Conservation (phyloP, 2,888 invertebrate genomes). For the Mechanitis messenoides region DNA sequence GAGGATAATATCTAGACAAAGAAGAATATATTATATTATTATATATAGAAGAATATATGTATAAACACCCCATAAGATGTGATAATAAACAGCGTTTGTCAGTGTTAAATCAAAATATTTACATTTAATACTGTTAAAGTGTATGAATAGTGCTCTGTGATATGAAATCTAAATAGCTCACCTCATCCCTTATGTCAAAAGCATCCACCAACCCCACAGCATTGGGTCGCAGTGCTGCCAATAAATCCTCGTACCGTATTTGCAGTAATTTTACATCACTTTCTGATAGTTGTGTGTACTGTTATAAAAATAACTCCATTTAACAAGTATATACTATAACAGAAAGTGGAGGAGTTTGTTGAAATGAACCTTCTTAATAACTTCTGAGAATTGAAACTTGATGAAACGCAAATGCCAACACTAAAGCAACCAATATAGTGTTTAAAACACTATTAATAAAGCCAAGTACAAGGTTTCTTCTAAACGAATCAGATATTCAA, state of each 20-base stretch:
- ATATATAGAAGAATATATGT: neutral
- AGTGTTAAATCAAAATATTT: neutral
- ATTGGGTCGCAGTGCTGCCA: slow-evolving; percentile 86
- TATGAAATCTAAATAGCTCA: slow-evolving; percentile 39
- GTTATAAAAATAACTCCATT: slow-evolving; percentile 1
- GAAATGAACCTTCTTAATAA: too few species aligned
- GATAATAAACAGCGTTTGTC: neutral
- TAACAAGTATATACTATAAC: neutral
- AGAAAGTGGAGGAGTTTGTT: too few species aligned
- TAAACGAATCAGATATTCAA: too few species aligned
- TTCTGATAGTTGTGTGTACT: slow-evolving; percentile 79
- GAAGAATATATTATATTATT: neutral
- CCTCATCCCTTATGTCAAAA: slow-evolving; percentile 88
- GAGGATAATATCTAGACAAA: slow-evolving; percentile 76
- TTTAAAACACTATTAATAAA: too few species aligned
- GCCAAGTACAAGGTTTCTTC: too few species aligned
- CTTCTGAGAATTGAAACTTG: too few species aligned
- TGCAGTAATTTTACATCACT: slow-evolving; percentile 76
- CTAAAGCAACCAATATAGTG: too few species aligned
- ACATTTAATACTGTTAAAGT: too few species aligned
- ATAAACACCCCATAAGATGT: too few species aligned
- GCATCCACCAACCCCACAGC: slow-evolving; percentile 93
- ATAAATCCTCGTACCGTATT: slow-evolving; percentile 80
- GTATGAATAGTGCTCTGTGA: neutral
- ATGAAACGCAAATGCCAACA: too few species aligned